Base-by-base conservation (phyloP, 1,140 invertebrate species). In the Macrosteles quadrilineatus region DNA sequence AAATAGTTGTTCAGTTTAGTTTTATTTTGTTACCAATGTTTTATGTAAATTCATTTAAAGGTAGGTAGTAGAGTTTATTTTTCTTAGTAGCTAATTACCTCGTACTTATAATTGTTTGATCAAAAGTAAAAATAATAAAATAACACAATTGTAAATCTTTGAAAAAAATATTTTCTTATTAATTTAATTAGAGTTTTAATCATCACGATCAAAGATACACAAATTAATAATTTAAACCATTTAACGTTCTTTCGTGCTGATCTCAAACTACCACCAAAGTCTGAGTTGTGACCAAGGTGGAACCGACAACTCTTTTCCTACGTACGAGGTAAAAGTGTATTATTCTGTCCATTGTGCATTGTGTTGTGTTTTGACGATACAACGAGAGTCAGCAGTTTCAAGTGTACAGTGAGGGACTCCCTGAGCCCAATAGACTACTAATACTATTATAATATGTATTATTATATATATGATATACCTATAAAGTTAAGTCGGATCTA, bases 401-500 rank as follows among this genome's bases (percentile, higher is more conserved):
- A 23, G 23, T 57, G 21, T 29, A 25, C 21, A 57, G 11, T 57
- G 25, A 53, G 11, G 36, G 63, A 66, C 63, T 40, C 40, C 29
- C n/a, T 9, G 40, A 40, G 63, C 63, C 21, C 32, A 6, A 64
- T 21, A 64, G 40, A 66, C 40, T 43, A 66, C 11, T 66, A n/a
- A 66, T 43, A 66, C 63, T 45, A 66, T 66, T 45, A 43, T 45
- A 66, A 21, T 66, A 66, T 66, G 63, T 66, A 66, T 45, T 66
- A 45, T 45, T 66, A 66, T 64, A 66, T 23, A 23, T 66, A 43
- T 43, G 19, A 66, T 45, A 66, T 66, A 66, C 40, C 6, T 66
- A 43, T 43, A 66, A 43, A 66, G 25, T 66, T 66, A 66, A 66
- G 63, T 66, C 45, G 62, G 29, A 64, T 64, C 62, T 64, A 64